phyloP scores from a whole-genome alignment of 2,797 vertebrate species.

The Alca torda region DNA sequence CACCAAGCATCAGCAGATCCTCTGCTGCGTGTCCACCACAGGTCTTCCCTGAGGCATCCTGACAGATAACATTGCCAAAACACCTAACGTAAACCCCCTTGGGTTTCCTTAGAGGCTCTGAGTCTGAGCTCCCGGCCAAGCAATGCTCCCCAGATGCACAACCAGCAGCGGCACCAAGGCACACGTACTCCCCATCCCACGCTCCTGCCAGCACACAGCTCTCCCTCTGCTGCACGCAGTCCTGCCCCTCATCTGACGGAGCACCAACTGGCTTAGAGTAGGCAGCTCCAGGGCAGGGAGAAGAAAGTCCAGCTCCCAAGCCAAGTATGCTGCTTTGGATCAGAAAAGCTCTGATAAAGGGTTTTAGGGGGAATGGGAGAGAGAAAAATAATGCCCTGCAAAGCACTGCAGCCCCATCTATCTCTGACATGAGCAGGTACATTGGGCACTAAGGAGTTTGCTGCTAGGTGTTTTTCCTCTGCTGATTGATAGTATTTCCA shows the following conservation, averaged over 20 bases:
- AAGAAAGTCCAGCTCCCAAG: background rate
- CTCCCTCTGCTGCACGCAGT: background rate
- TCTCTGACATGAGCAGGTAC: constrained; percentile 60
- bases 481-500: constrained; percentile 72
- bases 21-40: rapidly evolving
- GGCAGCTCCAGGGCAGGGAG: no score
- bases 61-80: no score
- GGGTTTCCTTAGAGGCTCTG: rapidly evolving
- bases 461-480: constrained; percentile 13
- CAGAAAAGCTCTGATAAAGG: background rate
- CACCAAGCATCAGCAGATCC: background rate
- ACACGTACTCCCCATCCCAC: rapidly evolving
- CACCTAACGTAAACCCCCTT: background rate
- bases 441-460: constrained; percentile 39
- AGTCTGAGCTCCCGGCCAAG: background rate
- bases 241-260: background rate
- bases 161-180: no score
- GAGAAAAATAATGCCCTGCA: background rate
- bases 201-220: background rate
- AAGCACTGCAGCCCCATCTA: background rate
- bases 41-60: background rate
- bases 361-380: background rate
- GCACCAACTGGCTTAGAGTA: rapidly evolving
- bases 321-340: rapidly evolving
- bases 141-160: rapidly evolving